These are phyloP conservation scores for Bucorvus abyssinicus DNA, from an alignment of 2,797 vertebrate genomes.

Conservation along the genomic window DNA sequence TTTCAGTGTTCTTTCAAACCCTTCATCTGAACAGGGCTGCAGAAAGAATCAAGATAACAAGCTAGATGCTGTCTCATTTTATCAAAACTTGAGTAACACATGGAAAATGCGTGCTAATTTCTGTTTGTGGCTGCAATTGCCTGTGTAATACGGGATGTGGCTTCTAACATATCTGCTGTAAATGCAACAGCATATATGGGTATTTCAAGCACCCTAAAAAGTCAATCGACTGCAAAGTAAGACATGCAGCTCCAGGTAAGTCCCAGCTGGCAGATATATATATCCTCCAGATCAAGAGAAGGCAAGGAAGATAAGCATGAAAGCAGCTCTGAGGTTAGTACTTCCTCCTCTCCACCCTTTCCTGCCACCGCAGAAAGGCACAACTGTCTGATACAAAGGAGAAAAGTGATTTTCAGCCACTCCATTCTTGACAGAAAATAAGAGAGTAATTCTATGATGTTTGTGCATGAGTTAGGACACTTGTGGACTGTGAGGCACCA, in stretches of 20 bases:
- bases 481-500: not conserved
- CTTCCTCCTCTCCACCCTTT: not conserved
- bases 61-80: not conserved
- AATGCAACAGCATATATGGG: not conserved
- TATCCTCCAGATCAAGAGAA: not conserved
- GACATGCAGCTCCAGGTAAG: not conserved
- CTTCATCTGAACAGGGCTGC: not conserved
- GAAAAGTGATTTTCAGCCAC: not conserved
- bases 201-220: not conserved
- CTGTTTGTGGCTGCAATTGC: not conserved
- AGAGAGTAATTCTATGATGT: not conserved
- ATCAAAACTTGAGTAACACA: not conserved
- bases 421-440: not conserved
- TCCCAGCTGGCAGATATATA: not conserved
- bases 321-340: not conserved
- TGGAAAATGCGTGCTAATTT: not conserved
- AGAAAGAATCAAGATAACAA: not conserved
- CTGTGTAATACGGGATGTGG: not conserved
- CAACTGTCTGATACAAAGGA: not conserved
- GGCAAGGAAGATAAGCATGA: not conserved
- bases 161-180: not conserved
- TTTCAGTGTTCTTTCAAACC: not conserved
- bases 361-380: not conserved
- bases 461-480: not conserved
- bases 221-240: not conserved